phyloP scores from a whole-genome alignment of 2,797 vertebrate species.

The Phoebastria nigripes region DNA sequence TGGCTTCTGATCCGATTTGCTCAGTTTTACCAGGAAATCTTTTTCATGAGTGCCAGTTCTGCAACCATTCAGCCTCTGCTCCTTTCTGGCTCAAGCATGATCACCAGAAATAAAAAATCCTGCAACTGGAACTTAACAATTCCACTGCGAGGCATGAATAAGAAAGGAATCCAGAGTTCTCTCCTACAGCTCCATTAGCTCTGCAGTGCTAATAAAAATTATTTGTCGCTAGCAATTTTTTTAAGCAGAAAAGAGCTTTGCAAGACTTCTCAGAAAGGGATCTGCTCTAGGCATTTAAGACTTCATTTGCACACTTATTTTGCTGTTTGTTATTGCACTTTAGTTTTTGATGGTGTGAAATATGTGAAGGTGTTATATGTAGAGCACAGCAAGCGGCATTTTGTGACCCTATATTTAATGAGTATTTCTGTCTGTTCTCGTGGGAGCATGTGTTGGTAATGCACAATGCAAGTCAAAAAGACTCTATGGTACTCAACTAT shows the following conservation, averaged over 20 bases:
- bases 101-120: conserved; percentile 18
- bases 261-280: not conserved
- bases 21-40: not conserved
- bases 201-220: conserved; percentile 16
- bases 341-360: not conserved
- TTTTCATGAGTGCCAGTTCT: not conserved
- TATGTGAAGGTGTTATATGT: not conserved
- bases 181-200: conserved; percentile 35
- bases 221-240: not conserved
- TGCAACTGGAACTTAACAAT: conserved; percentile 42
- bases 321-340: not conserved
- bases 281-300: not conserved
- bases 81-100: conserved; percentile 37
- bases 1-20: not conserved
- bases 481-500: not conserved
- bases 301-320: not conserved
- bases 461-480: not conserved
- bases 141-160: conserved; percentile 46
- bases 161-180: conserved; percentile 35
- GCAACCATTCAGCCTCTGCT: not conserved
- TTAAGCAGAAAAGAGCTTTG: not conserved
- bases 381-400: not conserved
- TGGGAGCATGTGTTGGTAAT: not conserved
- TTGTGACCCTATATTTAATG: not conserved
- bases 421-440: not conserved